These are phyloP conservation scores for Luperina nickerlii DNA, from an alignment of 2,888 invertebrate species.

Conservation along the genomic window DNA sequence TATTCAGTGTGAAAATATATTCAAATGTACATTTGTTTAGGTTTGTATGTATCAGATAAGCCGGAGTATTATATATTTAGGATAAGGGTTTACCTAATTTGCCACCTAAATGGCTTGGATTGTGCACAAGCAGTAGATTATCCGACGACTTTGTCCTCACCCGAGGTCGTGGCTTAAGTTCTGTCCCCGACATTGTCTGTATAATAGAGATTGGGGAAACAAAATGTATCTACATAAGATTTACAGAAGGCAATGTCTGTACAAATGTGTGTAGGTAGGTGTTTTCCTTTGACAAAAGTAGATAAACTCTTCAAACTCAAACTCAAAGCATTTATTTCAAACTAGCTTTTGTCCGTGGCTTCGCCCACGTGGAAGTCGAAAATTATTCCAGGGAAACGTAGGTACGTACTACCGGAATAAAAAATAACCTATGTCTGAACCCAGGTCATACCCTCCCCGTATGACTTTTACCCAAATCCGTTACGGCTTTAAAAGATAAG, in stretches of 20 bases:
- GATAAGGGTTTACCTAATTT: conserved; percentile 59
- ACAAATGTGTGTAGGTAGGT: neutral
- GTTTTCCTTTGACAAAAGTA: conserved; percentile 8
- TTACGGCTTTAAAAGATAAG: too few relatives aligned
- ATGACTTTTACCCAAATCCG: too few relatives aligned
- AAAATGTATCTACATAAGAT: conserved; percentile 27
- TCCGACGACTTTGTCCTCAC: conserved; percentile 47
- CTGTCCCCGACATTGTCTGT: conserved; percentile 22
- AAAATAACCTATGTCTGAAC: too few relatives aligned
- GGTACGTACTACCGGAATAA: neutral
- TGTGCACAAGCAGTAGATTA: conserved; percentile 54
- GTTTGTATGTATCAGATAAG: conserved; percentile 45
- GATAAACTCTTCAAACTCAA: neutral
- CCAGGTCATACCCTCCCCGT: too few relatives aligned
- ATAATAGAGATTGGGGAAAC: conserved; percentile 30
- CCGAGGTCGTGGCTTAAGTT: conserved; percentile 39
- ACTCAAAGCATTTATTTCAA: neutral
- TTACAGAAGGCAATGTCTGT: conserved; percentile 1
- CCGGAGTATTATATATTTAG: conserved; percentile 53
- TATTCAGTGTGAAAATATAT: conserved; percentile 46
- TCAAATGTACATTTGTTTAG: conserved; percentile 46
- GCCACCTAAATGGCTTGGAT: conserved; percentile 55
- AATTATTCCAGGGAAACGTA: neutral
- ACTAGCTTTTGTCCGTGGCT: too few relatives aligned
- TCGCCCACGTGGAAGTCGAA: too few relatives aligned